Conservation (phyloP, 2,113 vertebrate genomes). For the Anhinga rufa region DNA sequence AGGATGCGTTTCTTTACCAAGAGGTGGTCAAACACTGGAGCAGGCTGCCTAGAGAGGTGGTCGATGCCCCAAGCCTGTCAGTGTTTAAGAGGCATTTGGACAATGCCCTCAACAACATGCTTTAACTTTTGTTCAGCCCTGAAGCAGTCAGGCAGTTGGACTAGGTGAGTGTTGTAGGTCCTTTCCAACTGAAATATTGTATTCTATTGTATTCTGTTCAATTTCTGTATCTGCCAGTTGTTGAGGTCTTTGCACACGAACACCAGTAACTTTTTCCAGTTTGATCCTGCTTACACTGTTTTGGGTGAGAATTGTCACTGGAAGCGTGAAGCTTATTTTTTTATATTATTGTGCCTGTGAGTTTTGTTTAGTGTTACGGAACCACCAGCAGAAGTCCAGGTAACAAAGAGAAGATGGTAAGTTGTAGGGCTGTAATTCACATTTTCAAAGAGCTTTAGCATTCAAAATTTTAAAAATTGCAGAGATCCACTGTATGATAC, state of each 20-base stretch:
- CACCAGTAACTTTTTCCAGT: not conserved
- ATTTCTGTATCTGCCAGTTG: not conserved
- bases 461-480: not conserved
- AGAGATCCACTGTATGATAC: not conserved
- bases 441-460: not conserved
- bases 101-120: fast-evolving
- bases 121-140: not conserved
- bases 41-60: not conserved
- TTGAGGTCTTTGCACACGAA: not conserved
- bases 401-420: not conserved
- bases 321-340: not conserved
- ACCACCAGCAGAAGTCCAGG: not conserved
- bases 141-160: not conserved
- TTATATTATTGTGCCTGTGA: not conserved
- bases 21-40: not conserved
- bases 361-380: not conserved
- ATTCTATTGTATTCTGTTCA: too few species aligned
- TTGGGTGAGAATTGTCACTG: not conserved
- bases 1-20: not conserved
- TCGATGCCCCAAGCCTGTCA: not conserved
- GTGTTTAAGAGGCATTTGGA: not conserved
- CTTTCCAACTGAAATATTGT: not conserved
- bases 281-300: not conserved
- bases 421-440: not conserved
- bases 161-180: fast-evolving